Base-by-base conservation (phyloP, 2,797 vertebrate genomes). In the Parauchenoglanis ngamensis region DNA sequence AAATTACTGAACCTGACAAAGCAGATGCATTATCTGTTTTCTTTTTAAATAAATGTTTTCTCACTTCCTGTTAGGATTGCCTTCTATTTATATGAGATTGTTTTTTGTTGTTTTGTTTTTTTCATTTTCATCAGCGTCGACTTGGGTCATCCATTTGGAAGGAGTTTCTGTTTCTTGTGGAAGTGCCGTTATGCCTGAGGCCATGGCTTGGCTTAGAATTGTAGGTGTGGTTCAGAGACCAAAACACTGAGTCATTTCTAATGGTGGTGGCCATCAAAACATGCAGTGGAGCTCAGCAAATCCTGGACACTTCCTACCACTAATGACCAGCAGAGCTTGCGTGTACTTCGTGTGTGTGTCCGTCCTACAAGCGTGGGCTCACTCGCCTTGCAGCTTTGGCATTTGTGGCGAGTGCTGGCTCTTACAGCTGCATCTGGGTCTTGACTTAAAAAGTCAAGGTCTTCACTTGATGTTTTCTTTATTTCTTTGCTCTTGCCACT, bases 211-310 rank as follows among this genome's bases (percentile, higher is more conserved):
- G 92, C 89, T 89, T 13, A 70, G 63, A 79, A 56, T 44, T 85
- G 80, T 88, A 88, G 90, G 89, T 90, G 90, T 88, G 88, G 90
- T 57, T 54, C 54, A 72, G 61, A 86, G 88, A 88, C 92, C 85
- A 83, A 88, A 90, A 28, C 35, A 88, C 88, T 93, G 92, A 95
- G 91, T 94, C 93, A 94, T 87, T 90, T 92, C 90, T 92, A 88
- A 10, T 61, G 84, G 90, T 90, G 75, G 86, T 89, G 88, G 85
- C n/a, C 25, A 88, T 91, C 91, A 92, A 90, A 90, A 88, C 86
- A 87, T 90, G 88, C 61, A 84, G 75, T 44, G n/a, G 72, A 87
- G 68, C 77, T 89, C 87, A 85, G 78, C 75, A 49, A 84, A 79
- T 75, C 84, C 76, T 57, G 61, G 49, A 85, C 92, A 92, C 90